Evolutionary conservation across 2,888 invertebrate species (phyloP), one percentile per base, ranked within the genome.

Genomic region (Hirtodrosophila histrioides): DNA sequence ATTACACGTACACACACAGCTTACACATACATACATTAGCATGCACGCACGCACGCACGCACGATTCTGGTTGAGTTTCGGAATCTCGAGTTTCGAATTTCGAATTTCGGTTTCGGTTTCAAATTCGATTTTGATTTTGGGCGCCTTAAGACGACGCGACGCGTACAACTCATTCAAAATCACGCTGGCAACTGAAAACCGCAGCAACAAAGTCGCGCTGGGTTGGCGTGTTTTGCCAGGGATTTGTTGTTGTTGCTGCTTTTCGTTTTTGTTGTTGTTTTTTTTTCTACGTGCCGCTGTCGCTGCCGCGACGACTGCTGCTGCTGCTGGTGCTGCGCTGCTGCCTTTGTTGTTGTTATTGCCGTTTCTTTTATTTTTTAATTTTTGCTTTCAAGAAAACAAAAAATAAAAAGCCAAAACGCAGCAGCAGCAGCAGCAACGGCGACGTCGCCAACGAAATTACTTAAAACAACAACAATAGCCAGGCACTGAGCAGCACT

Each of bases 131-230:
- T 48, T 37, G 33, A 8, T 45, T 57, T 48, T 58, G 37, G 54
- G 45, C 55, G 58, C 53, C 65, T 58, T n/a, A 29, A 63, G 70
- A 74, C 66, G 58, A 75, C 70, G 69, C 76, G 71, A 48, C 86
- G 86, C 88, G 86, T 89, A 81, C 89, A 88, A 82, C 83, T 88
- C 90, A 89, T 86, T 90, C 91, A 90, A 87, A 91, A 90, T 89
- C 91, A 88, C 90, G 91, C 85, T 89, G 89, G 90, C 88, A 89
- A 91, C 90, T 91, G 84, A 91, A 90, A 89, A 78, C 77, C 74
- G 76, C 75, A 85, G 81, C 87, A 86, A 88, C 81, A 87, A 85
- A 83, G 88, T 87, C 76, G 74, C 72, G 76, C 57, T 84, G 79
- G 75, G 86, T 80, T 78, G 70, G 84, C 86, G 73, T 85, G 86